Conservation (phyloP, 1,140 invertebrate species). For the Lutraria rhynchaena region DNA sequence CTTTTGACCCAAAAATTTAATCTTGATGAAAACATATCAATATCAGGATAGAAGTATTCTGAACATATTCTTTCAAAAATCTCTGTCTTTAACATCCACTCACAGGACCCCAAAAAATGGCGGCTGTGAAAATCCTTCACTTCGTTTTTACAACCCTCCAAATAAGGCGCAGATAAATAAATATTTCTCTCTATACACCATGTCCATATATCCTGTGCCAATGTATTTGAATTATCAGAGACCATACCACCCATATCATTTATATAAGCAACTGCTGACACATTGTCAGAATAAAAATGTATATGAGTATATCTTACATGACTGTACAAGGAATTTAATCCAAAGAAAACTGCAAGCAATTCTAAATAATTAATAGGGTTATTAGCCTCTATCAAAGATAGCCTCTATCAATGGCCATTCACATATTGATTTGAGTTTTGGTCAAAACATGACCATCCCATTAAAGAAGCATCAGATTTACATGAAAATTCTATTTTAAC, state of each 20-base stretch:
- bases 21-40: conserved; percentile 31
- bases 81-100: conserved; percentile 34
- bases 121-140: conserved; percentile 47
- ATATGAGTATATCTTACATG: conserved; percentile 35
- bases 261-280: conserved; percentile 56
- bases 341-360: conserved; percentile 36
- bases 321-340: conserved; percentile 18
- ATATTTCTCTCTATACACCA: conserved; percentile 55
- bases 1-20: too few relatives aligned
- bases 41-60: conserved; percentile 7
- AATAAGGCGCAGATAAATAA: conserved; percentile 36
- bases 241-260: conserved; percentile 41
- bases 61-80: conserved; percentile 33
- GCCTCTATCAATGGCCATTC: conserved; percentile 5
- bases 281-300: conserved; percentile 53
- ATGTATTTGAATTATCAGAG: background rate
- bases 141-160: conserved; percentile 38
- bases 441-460: background rate
- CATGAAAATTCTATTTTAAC: background rate
- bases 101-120: conserved; percentile 11
- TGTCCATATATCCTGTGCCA: conserved; percentile 48
- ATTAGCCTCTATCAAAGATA: conserved; percentile 27
- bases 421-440: too few relatives aligned
- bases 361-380: conserved; percentile 58
- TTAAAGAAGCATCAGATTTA: background rate